phyloP scores from a whole-genome alignment of 2,113 vertebrate species.

The Aptenodytes forsteri region DNA sequence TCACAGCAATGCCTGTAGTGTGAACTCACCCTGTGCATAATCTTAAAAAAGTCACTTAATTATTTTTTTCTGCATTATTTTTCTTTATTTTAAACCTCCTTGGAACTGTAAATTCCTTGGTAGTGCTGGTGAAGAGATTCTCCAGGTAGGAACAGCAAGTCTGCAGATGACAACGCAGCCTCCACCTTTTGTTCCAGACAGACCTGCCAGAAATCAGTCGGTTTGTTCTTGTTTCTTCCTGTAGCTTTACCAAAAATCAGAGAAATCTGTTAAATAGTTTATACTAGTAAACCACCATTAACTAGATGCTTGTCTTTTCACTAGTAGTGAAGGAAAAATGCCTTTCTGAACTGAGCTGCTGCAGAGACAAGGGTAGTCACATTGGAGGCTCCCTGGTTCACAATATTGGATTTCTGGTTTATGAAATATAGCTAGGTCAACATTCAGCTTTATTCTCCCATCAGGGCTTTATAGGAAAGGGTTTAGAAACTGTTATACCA shows the following conservation, averaged over 20 bases:
- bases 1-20: neutral
- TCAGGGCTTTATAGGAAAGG: neutral
- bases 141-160: neutral
- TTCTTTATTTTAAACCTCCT: neutral
- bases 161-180: neutral
- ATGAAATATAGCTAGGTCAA: neutral
- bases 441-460: neutral
- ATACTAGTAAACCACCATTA: neutral
- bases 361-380: neutral
- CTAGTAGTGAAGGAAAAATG: neutral
- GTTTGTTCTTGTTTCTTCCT: neutral
- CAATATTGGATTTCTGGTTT: neutral
- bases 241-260: neutral
- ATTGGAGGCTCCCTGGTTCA: neutral
- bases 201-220: accelerated
- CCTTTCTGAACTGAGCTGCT: neutral
- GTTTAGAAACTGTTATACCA: neutral
- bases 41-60: neutral
- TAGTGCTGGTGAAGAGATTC: neutral
- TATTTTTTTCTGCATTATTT: neutral
- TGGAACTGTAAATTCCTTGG: neutral
- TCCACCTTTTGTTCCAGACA: neutral
- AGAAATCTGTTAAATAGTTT: neutral
- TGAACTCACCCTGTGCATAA: neutral
- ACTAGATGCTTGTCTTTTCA: neutral